Conservation (phyloP, 2,888 invertebrate genomes). For the Erebia palarica region DNA sequence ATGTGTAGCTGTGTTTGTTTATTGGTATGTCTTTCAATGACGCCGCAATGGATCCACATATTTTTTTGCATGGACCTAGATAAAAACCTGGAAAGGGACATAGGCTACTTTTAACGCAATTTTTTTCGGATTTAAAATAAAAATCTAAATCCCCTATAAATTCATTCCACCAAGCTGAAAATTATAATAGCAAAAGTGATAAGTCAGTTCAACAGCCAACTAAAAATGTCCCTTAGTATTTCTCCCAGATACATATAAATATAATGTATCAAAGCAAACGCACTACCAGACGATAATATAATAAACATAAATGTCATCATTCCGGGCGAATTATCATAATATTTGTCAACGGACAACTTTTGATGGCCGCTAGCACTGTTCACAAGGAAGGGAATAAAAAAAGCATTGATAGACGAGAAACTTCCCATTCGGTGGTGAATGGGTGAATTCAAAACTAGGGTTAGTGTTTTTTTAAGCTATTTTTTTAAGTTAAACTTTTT, state of each 20-base stretch:
- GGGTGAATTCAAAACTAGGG: background rate
- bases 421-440: background rate
- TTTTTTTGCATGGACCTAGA: too few species aligned
- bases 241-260: background rate
- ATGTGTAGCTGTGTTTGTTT: too few species aligned
- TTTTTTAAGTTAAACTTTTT: background rate
- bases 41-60: too few species aligned
- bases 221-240: background rate
- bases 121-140: too few species aligned
- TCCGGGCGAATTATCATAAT: slow-evolving; percentile 29
- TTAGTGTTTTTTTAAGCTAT: background rate
- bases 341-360: slow-evolving; percentile 37
- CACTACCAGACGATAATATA: slow-evolving; percentile 15
- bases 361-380: slow-evolving; percentile 28
- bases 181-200: background rate
- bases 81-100: too few species aligned
- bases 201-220: background rate
- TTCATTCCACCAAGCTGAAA: too few species aligned
- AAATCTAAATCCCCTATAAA: too few species aligned
- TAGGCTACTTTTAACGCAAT: too few species aligned
- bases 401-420: slow-evolving; percentile 19
- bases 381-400: slow-evolving; percentile 28
- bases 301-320: slow-evolving; percentile 34
- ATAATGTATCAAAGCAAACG: slow-evolving; percentile 22
- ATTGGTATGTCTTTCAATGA: too few species aligned